Conservation (phyloP, 1,140 invertebrate species). For the Eubasilissa regina region DNA sequence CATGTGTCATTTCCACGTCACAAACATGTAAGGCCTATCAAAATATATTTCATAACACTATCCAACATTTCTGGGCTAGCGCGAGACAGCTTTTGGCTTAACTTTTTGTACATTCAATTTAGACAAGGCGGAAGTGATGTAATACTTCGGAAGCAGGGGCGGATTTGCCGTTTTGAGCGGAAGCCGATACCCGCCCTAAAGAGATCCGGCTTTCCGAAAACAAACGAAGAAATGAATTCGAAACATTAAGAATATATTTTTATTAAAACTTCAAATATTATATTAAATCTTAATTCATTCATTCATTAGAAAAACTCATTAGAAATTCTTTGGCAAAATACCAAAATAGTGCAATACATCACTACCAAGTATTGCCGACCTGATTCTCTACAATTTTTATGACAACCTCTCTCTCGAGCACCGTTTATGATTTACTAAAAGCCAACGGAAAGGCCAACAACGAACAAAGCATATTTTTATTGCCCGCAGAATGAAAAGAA, state of each 20-base stretch:
- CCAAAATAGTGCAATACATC: constrained; percentile 14
- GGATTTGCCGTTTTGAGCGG: not conserved
- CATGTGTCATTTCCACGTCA: too few relatives aligned
- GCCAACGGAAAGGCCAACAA: not conserved
- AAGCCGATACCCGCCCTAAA: not conserved
- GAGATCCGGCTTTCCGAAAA: too few relatives aligned
- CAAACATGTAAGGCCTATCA: too few relatives aligned
- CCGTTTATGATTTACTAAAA: not conserved
- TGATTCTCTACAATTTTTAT: not conserved
- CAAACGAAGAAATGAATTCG: too few relatives aligned
- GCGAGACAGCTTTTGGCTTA: not conserved
- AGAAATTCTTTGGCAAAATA: constrained; percentile 24
- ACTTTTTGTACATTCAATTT: not conserved
- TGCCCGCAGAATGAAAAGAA: too few relatives aligned
- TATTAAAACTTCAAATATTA: too few relatives aligned
- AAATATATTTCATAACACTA: too few relatives aligned
- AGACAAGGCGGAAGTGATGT: not conserved
- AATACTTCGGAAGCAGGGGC: not conserved
- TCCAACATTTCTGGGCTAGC: too few relatives aligned
- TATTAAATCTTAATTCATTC: too few relatives aligned
- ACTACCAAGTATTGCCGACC: not conserved
- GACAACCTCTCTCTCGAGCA: not conserved
- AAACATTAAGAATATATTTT: too few relatives aligned
- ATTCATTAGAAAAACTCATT: not conserved
- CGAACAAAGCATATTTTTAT: too few relatives aligned